Base-by-base conservation (phyloP, 2,113 vertebrate genomes). In the Lophotis ruficrista region DNA sequence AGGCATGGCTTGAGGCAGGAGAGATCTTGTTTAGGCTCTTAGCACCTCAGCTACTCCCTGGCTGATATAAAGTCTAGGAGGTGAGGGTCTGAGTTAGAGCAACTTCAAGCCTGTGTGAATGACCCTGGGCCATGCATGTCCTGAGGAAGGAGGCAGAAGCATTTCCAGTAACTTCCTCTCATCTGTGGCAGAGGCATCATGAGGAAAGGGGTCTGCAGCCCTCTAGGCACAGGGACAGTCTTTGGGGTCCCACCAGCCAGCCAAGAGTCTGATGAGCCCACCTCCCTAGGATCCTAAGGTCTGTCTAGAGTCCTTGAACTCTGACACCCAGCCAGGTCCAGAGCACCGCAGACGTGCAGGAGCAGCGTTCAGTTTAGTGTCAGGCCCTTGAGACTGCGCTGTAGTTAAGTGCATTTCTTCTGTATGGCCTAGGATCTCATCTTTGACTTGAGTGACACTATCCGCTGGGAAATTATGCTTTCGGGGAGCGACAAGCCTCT, bases 401-500 rank as follows among this genome's bases (percentile, higher is more conserved):
- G 25, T 31, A 53, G 10, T 47, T 60, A 60, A 71, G 15, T 28
- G 10, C 16, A 3, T 21, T 89, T 83, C n/a, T 89, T 33, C 96
- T 48, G 45, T 60, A 65, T 61, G 70, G n/a, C 37, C 54, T 61
- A 99, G 99, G 98, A 98, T 22, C 89, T 99, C 97, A 28, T 81
- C 82, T 99, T 98, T 96, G 98, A 99, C 95, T 97, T 99, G 89
- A 96, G 98, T 15, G 98, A 99, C 41, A 8, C 97, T 4, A 53
- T 97, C 37, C 51, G 51, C 73, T 99, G 99, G 99, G 99, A 99
- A 95, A 93, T 98, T 3, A 76, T 99, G 97, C 95, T 99, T 31
- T 53, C 85, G 47, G 95, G 93, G 24, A 90, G 90, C 0, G 94
- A 89, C 1, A 89, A 97, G 56, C 85, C 93, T 35, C 58, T 89